phyloP scores from a whole-genome alignment of 1,140 invertebrate species.

The Asobara japonica region DNA sequence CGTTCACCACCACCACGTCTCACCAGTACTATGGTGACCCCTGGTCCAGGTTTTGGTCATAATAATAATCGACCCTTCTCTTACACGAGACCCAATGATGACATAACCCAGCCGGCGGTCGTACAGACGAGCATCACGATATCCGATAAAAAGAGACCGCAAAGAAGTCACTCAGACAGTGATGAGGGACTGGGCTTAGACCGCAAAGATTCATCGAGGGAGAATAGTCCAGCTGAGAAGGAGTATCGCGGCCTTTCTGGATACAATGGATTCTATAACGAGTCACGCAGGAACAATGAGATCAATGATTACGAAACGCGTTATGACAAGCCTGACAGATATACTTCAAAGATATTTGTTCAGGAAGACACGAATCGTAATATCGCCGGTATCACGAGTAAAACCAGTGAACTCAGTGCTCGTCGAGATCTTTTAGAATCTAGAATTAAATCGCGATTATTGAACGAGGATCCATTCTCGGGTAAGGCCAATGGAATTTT shows the following conservation, averaged over 20 bases:
- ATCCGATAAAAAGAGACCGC: slow-evolving; percentile 66
- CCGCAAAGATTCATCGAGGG: slow-evolving; percentile 64
- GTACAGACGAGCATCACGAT: slow-evolving; percentile 69
- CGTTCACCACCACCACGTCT: slow-evolving; percentile 73
- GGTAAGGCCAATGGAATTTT: slow-evolving; percentile 51
- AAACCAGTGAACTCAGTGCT: slow-evolving; percentile 73
- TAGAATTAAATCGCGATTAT: slow-evolving; percentile 71
- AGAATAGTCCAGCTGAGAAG: slow-evolving; percentile 63
- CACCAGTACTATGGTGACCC: slow-evolving; percentile 69
- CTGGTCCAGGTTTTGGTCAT: slow-evolving; percentile 70
- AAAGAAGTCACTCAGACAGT: slow-evolving; percentile 73
- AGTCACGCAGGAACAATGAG: slow-evolving; percentile 56
- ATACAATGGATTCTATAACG: slow-evolving; percentile 50
- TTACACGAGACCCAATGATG: slow-evolving; percentile 72
- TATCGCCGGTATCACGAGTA: slow-evolving; percentile 50
- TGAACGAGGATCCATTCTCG: slow-evolving; percentile 62
- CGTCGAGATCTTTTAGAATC: slow-evolving; percentile 79
- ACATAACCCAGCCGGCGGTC: slow-evolving; percentile 39
- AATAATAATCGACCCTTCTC: slow-evolving; percentile 82
- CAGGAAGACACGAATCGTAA: slow-evolving; percentile 26
- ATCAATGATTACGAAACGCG: slow-evolving; percentile 55
- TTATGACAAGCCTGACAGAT: slow-evolving; percentile 57
- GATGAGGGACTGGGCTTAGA: slow-evolving; percentile 80
- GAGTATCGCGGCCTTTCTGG: slow-evolving; percentile 53
- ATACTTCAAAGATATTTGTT: slow-evolving; percentile 63